Conservation (phyloP, 2,797 vertebrate genomes). For the Sebastes cheni region DNA sequence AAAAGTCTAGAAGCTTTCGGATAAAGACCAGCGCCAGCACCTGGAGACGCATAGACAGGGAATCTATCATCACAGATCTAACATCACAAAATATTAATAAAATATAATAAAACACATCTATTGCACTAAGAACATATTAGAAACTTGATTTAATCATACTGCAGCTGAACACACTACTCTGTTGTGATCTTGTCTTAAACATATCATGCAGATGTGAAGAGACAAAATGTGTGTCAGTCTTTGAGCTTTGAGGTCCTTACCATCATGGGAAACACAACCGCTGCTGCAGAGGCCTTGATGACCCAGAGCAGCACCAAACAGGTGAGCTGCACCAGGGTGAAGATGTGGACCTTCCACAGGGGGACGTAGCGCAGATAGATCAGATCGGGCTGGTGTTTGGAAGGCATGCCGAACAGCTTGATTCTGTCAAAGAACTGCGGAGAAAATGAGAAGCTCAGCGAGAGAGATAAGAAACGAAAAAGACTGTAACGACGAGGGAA, state of each 20-base stretch:
- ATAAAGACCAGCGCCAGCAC: constrained; percentile 94
- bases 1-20: constrained; percentile 93
- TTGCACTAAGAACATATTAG: background rate
- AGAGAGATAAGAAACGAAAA: background rate
- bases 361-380: constrained; percentile 96
- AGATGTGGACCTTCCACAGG: constrained; percentile 95
- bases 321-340: constrained; percentile 93
- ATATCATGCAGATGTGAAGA: background rate
- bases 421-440: constrained; percentile 94
- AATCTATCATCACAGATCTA: background rate
- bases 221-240: background rate
- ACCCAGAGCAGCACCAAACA: constrained; percentile 93
- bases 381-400: constrained; percentile 94
- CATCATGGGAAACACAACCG: constrained; percentile 99
- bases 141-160: background rate
- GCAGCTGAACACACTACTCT: background rate
- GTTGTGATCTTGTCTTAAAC: background rate
- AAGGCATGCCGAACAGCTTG: constrained; percentile 94
- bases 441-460: constrained; percentile 19
- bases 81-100: background rate
- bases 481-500: background rate
- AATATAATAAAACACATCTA: background rate
- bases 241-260: constrained; percentile 65
- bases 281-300: constrained; percentile 92
- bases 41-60: constrained; percentile 62